Conservation (phyloP, 2,888 invertebrate species). For the Crepidodera aurea region DNA sequence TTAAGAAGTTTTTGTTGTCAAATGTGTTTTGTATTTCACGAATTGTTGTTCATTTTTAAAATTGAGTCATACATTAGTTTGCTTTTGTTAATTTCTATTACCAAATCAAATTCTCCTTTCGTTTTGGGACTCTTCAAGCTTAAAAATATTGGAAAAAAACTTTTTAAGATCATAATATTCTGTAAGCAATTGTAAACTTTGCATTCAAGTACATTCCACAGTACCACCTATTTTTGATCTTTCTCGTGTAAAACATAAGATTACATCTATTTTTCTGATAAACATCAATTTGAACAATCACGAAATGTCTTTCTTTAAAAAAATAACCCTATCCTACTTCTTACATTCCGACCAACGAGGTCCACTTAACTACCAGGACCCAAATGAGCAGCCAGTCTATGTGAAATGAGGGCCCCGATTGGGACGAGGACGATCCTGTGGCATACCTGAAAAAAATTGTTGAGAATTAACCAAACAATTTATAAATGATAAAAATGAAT, state of each 20-base stretch:
- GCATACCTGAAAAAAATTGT: slow-evolving; percentile 17
- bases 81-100: no score
- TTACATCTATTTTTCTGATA: slow-evolving; percentile 8
- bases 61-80: no score
- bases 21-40: no score
- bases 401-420: slow-evolving; percentile 19
- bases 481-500: no score
- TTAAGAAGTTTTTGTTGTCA: not conserved
- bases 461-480: no score
- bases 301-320: slow-evolving; percentile 11
- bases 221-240: not conserved
- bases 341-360: slow-evolving; percentile 8
- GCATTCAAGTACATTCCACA: no score
- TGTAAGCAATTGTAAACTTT: no score
- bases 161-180: no score
- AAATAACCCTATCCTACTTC: not conserved
- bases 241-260: not conserved
- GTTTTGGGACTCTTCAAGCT: no score
- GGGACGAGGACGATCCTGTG: not conserved
- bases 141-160: no score
- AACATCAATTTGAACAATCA: slow-evolving; percentile 17
- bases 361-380: slow-evolving; percentile 26
- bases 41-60: no score
- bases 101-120: no score
- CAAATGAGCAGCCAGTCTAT: slow-evolving; percentile 28